Base-by-base conservation (phyloP, 2,797 vertebrate species). In the Aulostomus chinensis region DNA sequence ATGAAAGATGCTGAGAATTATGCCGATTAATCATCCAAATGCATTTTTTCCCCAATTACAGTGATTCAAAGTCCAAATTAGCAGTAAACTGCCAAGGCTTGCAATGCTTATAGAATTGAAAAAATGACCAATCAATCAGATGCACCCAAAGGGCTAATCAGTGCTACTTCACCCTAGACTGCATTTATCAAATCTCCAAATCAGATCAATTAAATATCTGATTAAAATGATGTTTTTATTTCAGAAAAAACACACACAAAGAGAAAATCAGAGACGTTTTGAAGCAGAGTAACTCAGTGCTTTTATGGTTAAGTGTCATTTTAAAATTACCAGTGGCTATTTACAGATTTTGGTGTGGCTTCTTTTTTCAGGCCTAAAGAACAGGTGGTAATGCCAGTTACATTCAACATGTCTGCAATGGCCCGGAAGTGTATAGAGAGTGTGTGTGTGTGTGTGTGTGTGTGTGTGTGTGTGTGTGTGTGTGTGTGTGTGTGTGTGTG, bases 351-450 rank as follows among this genome's bases (percentile, higher is more conserved):
- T 60, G 60, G 43, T 41, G 9, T 11, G 69, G 43, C 53, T 64
- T 74, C 75, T 80, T 79, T 69, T 81, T 43, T 24, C 30, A 49
- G 68, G 39, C 22, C 53, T 69, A 3, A 34, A 68, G 64, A 81
- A 83, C 80, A 86, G 83, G 74, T 83, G 83, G 48, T 28, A 10
- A 49, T 37, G 7, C 50, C 49, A 42, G 40, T 73, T 53, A 48
- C 58, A 52, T 48, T 45, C 17, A 9, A 11, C 50, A 37, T 36
- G 43, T 20, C 14, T 50, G 36, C 30, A 39, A 13, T 53, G 24
- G 51, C 46, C 64, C 34, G 25, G 33, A 21, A 9, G 34, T 7
- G 39, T 41, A n/a, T n/a, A n/a, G n/a, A n/a, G n/a, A n/a, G 31
- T 24, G 9, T 41, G 5, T 26, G 13, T 31, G 41, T 31, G 15